phyloP scores from a whole-genome alignment of 1,140 invertebrate genomes.

The Sycophila sp. region DNA sequence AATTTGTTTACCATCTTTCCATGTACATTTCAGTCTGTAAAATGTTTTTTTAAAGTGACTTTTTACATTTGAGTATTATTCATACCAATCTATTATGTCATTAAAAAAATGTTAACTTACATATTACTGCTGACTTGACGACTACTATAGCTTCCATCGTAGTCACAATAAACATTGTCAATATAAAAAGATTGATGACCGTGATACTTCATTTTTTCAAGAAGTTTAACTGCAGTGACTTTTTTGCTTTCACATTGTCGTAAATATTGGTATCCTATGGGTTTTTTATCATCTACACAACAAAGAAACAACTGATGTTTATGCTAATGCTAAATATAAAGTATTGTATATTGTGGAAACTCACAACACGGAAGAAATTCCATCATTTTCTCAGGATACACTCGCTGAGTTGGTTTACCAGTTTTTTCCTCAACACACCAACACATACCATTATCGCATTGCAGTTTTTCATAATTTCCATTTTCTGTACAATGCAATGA shows the following conservation, averaged over 20 bases:
- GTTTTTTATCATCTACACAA: constrained; percentile 34
- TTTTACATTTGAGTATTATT: too few relatives aligned
- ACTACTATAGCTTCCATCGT: constrained; percentile 50
- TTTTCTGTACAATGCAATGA: constrained; percentile 56
- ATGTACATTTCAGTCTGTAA: constrained; percentile 48
- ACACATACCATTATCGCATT: constrained; percentile 59
- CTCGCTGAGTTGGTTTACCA: constrained; percentile 44
- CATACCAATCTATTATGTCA: too few relatives aligned
- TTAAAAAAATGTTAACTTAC: too few relatives aligned
- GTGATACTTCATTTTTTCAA: constrained; percentile 43
- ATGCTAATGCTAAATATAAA: too few relatives aligned
- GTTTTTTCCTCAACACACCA: constrained; percentile 56
- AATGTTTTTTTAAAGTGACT: constrained; percentile 23
- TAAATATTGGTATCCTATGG: constrained; percentile 47
- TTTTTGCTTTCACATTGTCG: constrained; percentile 55
- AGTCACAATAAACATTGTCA: constrained; percentile 45
- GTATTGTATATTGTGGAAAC: constrained; percentile 26
- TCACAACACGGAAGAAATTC: constrained; percentile 55
- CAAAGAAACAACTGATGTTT: constrained; percentile 22
- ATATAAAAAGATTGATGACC: constrained; percentile 41
- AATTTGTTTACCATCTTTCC: constrained; percentile 45
- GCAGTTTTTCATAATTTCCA: constrained; percentile 60
- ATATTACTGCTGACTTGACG: too few relatives aligned
- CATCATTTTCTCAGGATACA: constrained; percentile 49
- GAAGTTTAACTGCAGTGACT: constrained; percentile 43